A percentile compares a stretch with the other conserved stretches of the same genome.
These are phyloP conservation scores for Thripadectes ignobilis DNA, from an alignment of 2,797 vertebrate genomes.

Conservation along the genomic window DNA sequence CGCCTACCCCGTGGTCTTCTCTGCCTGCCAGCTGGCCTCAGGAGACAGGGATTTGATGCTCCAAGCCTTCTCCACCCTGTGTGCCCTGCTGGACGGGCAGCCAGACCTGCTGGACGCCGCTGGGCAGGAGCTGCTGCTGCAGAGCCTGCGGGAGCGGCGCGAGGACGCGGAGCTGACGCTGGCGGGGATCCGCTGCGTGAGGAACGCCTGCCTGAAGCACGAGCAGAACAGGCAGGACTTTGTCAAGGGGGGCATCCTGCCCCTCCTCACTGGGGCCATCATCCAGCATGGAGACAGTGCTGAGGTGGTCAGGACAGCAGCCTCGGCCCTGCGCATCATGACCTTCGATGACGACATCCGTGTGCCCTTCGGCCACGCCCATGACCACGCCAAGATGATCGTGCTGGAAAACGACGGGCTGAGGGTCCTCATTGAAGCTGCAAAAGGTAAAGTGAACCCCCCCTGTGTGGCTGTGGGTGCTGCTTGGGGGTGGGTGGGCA, in stretches of 20 bases:
- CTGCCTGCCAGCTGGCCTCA: constrained; percentile 77
- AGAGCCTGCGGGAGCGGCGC: constrained; percentile 52
- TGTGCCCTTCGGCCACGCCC: constrained; percentile 89
- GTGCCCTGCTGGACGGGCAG: constrained; percentile 86
- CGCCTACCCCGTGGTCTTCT: constrained; percentile 86
- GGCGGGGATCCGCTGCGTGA: constrained; percentile 73
- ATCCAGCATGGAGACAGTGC: constrained; percentile 66
- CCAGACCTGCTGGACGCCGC: constrained; percentile 87
- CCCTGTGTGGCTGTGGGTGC: accelerated
- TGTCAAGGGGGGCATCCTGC: constrained; percentile 82
- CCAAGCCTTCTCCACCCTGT: constrained; percentile 78
- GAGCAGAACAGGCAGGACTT: constrained; percentile 92
- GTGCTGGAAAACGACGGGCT: constrained; percentile 88
- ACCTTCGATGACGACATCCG: constrained; percentile 94
- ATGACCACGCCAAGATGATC: constrained; percentile 91
- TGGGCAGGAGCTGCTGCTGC: constrained; percentile 83
- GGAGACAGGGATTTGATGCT: constrained; percentile 63
- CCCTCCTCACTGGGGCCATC: constrained; percentile 78
- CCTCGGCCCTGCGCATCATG: constrained; percentile 84
- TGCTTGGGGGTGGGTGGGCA: accelerated
- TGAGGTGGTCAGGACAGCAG: constrained; percentile 81
- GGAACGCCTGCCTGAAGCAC: constrained; percentile 89
- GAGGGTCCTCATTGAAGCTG: constrained; percentile 87
- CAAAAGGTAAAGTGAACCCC: constrained; percentile 81
- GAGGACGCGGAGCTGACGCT: constrained; percentile 65